Evolutionary conservation across 2,888 invertebrate species (phyloP), one percentile per base, ranked within the genome.

Genomic region (Caenorhabditis sp.): DNA sequence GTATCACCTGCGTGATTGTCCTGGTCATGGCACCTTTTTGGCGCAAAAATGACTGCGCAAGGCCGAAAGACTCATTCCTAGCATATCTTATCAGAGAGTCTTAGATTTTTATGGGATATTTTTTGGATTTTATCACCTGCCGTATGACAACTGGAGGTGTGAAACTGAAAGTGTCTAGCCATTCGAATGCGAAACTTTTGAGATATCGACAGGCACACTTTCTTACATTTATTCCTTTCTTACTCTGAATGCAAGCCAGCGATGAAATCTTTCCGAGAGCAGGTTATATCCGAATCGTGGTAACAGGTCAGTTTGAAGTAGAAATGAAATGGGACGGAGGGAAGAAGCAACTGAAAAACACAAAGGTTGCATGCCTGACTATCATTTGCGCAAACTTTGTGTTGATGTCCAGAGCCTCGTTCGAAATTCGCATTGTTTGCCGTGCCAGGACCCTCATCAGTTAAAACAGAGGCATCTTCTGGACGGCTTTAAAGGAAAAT

Each of bases 321-420:
- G 15, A 22, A 28, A 35, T 18, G 35, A 20, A 28, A 11, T 61
- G 51, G n/a, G 22, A 20, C 22, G 20, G 15, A 32, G 2, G 15
- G 11, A 13, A 65, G 37, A 32, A n/a, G n/a, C n/a, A 18, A 13
- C 15, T 1, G 20, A 28, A 22, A 15, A 70, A 60, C 20, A 50
- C 50, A 32, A 76, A 76, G 76, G 76, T 76, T 67, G 76, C 76
- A 76, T 71, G 76, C 56, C 47, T 71, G 60, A 32, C 81, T 51
- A 76, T 77, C 76, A 67, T 62, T 70, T 65, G 67, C 74, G 51
- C 50, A 28, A 55, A 55, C 37, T 65, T 67, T 44, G 53, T 64
- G 55, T 40, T 50, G 32, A 61, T 62, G 68, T 64, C 50, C 47
- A 61, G 20, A 20, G 26, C 53, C 32, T 68, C 24, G 50, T 26